phyloP scores from a whole-genome alignment of 2,113 vertebrate genomes.

The Anas platyrhynchos region DNA sequence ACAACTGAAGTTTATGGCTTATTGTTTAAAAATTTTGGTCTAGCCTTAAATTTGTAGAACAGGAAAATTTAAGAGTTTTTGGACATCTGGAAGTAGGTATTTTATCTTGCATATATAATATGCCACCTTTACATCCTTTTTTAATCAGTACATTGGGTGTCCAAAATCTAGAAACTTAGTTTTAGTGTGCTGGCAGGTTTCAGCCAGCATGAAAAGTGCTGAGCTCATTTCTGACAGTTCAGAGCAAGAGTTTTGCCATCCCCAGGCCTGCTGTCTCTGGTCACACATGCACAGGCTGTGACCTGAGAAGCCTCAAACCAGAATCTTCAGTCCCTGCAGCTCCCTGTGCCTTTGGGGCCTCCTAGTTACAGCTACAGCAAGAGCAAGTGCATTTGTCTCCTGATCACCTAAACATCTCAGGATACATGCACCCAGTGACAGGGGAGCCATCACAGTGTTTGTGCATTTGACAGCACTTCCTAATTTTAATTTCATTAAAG shows the following conservation, averaged over 20 bases:
- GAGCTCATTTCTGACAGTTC: background rate
- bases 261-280: background rate
- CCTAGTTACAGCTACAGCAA: background rate
- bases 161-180: background rate
- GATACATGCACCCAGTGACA: background rate
- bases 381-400: background rate
- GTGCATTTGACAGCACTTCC: background rate
- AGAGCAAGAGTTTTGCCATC: background rate
- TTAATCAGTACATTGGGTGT: background rate
- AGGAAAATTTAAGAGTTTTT: background rate
- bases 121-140: background rate
- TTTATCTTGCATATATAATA: background rate
- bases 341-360: background rate
- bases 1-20: slow-evolving; percentile 30
- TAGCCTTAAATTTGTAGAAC: background rate
- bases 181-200: background rate
- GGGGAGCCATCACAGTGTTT: background rate
- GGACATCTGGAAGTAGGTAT: background rate
- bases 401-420: background rate
- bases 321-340: background rate
- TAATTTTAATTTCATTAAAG: background rate
- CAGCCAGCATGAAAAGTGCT: background rate
- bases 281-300: rapidly evolving
- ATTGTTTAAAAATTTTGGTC: slow-evolving; percentile 10
- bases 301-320: background rate